These are phyloP conservation scores for Malacoraja senta DNA, from an alignment of 2,797 vertebrate species.

Conservation along the genomic window DNA sequence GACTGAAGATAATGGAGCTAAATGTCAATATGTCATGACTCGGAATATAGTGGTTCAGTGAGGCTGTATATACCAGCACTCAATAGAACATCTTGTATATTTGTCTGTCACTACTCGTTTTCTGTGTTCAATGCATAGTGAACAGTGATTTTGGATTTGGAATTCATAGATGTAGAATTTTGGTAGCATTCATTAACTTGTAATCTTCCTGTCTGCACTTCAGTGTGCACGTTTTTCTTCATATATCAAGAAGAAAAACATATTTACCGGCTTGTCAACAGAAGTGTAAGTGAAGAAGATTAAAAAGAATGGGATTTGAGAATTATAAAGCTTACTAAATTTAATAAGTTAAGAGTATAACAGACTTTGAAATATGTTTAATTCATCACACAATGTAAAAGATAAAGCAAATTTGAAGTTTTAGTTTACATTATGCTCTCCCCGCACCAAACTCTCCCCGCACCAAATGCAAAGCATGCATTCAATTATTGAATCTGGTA, in stretches of 20 bases:
- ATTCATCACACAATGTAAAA: not conserved
- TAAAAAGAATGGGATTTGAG: not conserved
- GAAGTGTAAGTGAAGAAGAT: not conserved
- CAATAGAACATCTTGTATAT: slow-evolving; percentile 3
- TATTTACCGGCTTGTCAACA: not conserved
- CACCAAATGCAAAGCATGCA: not conserved
- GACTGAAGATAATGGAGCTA: slow-evolving; percentile 16
- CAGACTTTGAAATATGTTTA: not conserved
- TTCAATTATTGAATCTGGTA: not conserved
- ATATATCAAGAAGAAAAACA: not conserved
- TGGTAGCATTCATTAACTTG: not conserved
- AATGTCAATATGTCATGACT: slow-evolving; percentile 34
- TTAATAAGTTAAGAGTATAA: not conserved
- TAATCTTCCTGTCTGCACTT: not conserved
- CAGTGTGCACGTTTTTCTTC: not conserved
- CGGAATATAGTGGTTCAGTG: not conserved
- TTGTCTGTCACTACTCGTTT: slow-evolving; percentile 9
- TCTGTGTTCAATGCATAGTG: not conserved
- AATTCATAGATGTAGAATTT: not conserved
- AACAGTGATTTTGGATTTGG: not conserved
- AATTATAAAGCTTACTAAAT: not conserved
- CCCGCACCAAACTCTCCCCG: not conserved
- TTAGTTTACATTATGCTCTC: not conserved
- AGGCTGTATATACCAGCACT: not conserved
- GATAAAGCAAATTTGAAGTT: not conserved